phyloP scores from a whole-genome alignment of 2,797 vertebrate species.

The Crax fasciolata region DNA sequence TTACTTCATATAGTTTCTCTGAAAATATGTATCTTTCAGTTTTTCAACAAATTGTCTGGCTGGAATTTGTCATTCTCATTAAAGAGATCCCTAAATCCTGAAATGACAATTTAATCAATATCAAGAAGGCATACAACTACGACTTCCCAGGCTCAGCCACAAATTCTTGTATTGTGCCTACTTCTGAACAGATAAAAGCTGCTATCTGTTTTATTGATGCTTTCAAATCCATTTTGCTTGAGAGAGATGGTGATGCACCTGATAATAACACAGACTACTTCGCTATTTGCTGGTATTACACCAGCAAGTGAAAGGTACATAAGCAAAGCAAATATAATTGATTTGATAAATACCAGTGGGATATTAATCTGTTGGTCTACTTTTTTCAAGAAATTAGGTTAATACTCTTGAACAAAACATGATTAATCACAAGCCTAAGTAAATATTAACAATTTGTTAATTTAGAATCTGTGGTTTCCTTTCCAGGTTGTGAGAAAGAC shows the following conservation, averaged over 20 bases:
- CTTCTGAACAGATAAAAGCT: neutral
- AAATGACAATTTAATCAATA: conserved; percentile 44
- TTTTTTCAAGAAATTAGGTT: neutral
- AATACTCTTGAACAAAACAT: neutral
- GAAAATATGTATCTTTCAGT: neutral
- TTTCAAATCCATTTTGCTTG: conserved; percentile 9
- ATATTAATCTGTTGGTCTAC: neutral
- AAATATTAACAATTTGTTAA: neutral
- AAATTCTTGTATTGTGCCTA: neutral
- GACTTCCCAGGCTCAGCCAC: neutral
- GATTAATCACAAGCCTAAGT: neutral
- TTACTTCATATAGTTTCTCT: neutral
- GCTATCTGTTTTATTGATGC: neutral
- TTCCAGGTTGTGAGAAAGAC: conserved; percentile 84
- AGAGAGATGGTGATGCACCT: neutral
- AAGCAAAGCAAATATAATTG: neutral
- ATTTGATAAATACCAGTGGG: neutral
- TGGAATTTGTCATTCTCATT: neutral
- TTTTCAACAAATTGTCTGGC: conserved; percentile 3
- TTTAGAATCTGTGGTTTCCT: conserved; percentile 10
- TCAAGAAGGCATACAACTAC: neutral
- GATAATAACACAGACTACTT: neutral
- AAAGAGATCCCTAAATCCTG: neutral
- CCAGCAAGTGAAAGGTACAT: neutral
- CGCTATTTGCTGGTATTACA: neutral